These are phyloP conservation scores for Sorex fumeus DNA, from an alignment of 2,113 vertebrate genomes.

Conservation along the genomic window DNA sequence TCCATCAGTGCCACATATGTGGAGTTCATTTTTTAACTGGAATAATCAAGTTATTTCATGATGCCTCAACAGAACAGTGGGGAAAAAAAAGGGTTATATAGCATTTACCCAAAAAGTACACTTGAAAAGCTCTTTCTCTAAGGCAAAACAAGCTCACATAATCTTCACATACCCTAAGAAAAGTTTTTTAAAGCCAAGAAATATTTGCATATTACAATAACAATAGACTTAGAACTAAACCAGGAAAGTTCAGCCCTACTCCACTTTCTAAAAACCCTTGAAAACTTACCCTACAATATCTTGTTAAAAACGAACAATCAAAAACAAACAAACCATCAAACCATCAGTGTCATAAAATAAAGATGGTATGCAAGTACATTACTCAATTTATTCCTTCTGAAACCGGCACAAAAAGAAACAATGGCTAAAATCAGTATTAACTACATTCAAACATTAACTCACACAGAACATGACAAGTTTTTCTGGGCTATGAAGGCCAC, in stretches of 20 bases:
- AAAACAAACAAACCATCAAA: no score
- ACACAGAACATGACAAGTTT: slow-evolving; percentile 11
- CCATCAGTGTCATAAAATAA: slow-evolving; percentile 20
- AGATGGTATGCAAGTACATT: not conserved
- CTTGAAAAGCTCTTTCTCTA: not conserved
- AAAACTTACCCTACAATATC: not conserved
- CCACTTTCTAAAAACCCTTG: not conserved
- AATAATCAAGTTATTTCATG: not conserved
- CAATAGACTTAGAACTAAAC: not conserved
- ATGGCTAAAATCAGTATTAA: not conserved
- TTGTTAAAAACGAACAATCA: no score
- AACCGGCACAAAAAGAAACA: not conserved
- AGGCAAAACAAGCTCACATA: slow-evolving; percentile 1
- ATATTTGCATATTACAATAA: not conserved
- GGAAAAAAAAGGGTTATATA: not conserved
- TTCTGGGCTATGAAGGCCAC: slow-evolving; percentile 23
- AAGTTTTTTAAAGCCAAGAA: slow-evolving; percentile 31
- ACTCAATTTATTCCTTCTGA: slow-evolving; percentile 21
- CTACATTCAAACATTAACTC: not conserved
- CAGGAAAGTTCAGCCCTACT: not conserved
- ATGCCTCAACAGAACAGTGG: not conserved
- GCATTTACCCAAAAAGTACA: not conserved
- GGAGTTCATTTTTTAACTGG: slow-evolving; percentile 8
- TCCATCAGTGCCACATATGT: not conserved
- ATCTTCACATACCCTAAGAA: slow-evolving; percentile 1